phyloP scores from a whole-genome alignment of 2,797 vertebrate genomes.

The Parambassis ranga region DNA sequence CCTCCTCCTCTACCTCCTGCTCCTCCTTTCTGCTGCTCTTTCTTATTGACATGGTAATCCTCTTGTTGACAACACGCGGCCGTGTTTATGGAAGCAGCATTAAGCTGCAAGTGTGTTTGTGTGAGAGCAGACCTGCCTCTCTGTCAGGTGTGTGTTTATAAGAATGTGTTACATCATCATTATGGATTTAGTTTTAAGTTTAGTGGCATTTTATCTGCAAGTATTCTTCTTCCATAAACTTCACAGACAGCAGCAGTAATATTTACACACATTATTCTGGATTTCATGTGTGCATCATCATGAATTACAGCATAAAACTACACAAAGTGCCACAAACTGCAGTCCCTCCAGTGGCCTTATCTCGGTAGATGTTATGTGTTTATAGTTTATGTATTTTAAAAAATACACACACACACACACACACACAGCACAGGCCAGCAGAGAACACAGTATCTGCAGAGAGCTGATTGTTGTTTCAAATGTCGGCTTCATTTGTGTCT shows the following conservation, averaged over 20 bases:
- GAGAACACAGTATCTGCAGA: background rate
- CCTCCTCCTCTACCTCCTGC: background rate
- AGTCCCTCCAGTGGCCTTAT: no score
- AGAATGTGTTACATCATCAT: background rate
- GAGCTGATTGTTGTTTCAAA: slow-evolving; percentile 49
- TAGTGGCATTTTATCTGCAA: background rate
- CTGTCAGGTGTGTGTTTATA: slow-evolving; percentile 10
- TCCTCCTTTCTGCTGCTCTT: background rate
- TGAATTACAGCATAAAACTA: no score
- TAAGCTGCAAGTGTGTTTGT: slow-evolving; percentile 24
- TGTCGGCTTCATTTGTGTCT: slow-evolving; percentile 35
- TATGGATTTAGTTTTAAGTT: background rate
- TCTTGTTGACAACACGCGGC: slow-evolving; percentile 47
- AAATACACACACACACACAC: background rate
- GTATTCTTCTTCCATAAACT: no score
- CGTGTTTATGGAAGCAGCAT: slow-evolving; percentile 32
- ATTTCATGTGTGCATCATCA: no score
- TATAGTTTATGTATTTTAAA: no score
- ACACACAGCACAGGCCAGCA: slow-evolving; percentile 6
- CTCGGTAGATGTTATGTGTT: no score
- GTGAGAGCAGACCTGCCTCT: slow-evolving; percentile 14
- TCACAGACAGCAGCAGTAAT: no score
- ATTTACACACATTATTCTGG: no score
- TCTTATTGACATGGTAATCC: slow-evolving; percentile 57
- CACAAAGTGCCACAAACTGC: no score